Conservation (phyloP, 2,113 vertebrate species). For the Phylloscopus whistleri region DNA sequence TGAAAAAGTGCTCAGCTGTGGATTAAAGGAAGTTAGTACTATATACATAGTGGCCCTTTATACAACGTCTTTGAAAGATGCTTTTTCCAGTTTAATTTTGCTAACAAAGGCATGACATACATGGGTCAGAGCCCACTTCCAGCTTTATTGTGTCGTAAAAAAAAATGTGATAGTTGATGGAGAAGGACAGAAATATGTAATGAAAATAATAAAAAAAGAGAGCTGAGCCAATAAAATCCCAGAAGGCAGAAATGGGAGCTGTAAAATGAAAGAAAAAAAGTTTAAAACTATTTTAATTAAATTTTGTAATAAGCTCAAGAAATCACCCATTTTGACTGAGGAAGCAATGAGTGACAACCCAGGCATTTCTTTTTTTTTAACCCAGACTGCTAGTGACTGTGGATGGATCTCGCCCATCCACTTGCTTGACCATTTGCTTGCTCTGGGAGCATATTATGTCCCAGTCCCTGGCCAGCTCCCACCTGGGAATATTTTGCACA, state of each 20-base stretch:
- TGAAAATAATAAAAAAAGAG: not conserved
- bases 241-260: not conserved
- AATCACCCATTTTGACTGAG: not conserved
- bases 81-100: constrained; percentile 6
- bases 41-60: not conserved
- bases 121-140: not conserved
- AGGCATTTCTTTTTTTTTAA: not conserved
- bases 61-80: not conserved
- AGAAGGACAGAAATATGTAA: not conserved
- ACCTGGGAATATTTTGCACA: not conserved
- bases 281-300: not conserved
- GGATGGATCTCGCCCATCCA: not conserved
- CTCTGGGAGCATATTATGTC: not conserved
- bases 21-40: not conserved
- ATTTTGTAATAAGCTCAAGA: constrained; percentile 1
- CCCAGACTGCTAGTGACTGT: not conserved
- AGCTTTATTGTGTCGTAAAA: not conserved
- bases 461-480: not conserved
- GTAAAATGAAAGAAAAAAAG: not conserved
- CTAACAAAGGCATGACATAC: not conserved
- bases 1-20: not conserved
- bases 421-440: not conserved
- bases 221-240: not conserved
- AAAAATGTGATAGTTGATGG: not conserved
- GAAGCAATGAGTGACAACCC: not conserved